phyloP scores from a whole-genome alignment of 1,140 invertebrate species.

The Ostrea denselamellosa region DNA sequence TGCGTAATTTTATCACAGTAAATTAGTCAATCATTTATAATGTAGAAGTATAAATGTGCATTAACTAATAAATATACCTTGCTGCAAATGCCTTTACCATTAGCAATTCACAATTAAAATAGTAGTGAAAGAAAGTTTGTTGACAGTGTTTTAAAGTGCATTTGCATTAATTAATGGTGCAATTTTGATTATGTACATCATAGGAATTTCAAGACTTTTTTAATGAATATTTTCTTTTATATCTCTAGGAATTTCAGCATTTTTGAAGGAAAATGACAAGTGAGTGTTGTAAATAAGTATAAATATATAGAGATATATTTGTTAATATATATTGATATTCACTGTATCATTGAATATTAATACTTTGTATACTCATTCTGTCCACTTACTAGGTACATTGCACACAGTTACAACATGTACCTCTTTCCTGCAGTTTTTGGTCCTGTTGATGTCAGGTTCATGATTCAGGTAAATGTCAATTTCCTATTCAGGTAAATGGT shows the following conservation, averaged over 20 bases:
- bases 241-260: conserved; percentile 68
- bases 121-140: no score
- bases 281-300: not conserved
- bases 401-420: conserved; percentile 84
- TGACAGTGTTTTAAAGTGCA: no score
- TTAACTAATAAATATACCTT: no score
- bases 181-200: no score
- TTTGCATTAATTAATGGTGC: no score
- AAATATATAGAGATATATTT: not conserved
- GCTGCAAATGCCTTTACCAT: no score
- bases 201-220: not conserved
- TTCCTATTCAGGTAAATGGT: no score
- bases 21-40: no score
- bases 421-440: conserved; percentile 84
- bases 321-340: not conserved
- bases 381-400: conserved; percentile 79
- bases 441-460: conserved; percentile 82
- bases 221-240: conserved; percentile 19
- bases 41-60: no score
- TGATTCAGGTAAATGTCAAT: conserved; percentile 78
- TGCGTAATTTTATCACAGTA: no score
- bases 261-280: conserved; percentile 47
- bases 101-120: no score
- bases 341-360: not conserved
- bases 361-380: not conserved